Conservation (phyloP, 2,888 invertebrate genomes). For the Epistrophe grossulariae region DNA sequence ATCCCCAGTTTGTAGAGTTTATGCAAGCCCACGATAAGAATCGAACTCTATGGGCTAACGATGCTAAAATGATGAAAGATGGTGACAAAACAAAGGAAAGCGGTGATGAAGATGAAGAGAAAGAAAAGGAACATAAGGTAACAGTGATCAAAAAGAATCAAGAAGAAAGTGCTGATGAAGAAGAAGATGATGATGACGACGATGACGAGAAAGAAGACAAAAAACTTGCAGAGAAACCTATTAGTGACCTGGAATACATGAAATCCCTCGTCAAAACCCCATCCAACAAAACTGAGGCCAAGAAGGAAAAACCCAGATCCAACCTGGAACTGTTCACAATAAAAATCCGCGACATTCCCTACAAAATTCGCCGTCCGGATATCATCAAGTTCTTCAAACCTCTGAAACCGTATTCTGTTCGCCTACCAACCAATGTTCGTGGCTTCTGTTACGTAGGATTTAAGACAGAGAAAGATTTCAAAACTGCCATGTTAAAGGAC, state of each 20-base stretch:
- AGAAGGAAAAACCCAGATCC: slow-evolving; percentile 79
- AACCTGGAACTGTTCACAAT: slow-evolving; percentile 86
- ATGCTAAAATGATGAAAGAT: slow-evolving; percentile 81
- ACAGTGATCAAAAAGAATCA: slow-evolving; percentile 79
- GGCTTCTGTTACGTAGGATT: slow-evolving; percentile 97
- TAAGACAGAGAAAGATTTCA: slow-evolving; percentile 91
- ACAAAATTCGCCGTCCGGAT: slow-evolving; percentile 91
- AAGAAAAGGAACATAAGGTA: slow-evolving; percentile 80
- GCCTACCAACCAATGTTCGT: slow-evolving; percentile 90
- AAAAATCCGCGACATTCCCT: slow-evolving; percentile 91
- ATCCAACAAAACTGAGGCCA: slow-evolving; percentile 78
- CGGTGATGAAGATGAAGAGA: slow-evolving; percentile 76
- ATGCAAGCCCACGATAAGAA: slow-evolving; percentile 91
- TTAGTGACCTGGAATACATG: slow-evolving; percentile 93
- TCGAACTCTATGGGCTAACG: slow-evolving; percentile 85
- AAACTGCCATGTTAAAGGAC: slow-evolving; percentile 92
- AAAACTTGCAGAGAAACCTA: slow-evolving; percentile 88
- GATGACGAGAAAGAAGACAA: slow-evolving; percentile 80
- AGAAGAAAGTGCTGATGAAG: slow-evolving; percentile 78
- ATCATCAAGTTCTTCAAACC: slow-evolving; percentile 94
- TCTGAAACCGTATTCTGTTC: slow-evolving; percentile 90
- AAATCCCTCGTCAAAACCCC: slow-evolving; percentile 86
- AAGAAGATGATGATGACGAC: slow-evolving; percentile 77
- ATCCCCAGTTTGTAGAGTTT: slow-evolving; percentile 95
- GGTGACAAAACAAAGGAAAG: slow-evolving; percentile 79